Conservation (phyloP, 2,888 invertebrate species). For the Micropterix aruncella region DNA sequence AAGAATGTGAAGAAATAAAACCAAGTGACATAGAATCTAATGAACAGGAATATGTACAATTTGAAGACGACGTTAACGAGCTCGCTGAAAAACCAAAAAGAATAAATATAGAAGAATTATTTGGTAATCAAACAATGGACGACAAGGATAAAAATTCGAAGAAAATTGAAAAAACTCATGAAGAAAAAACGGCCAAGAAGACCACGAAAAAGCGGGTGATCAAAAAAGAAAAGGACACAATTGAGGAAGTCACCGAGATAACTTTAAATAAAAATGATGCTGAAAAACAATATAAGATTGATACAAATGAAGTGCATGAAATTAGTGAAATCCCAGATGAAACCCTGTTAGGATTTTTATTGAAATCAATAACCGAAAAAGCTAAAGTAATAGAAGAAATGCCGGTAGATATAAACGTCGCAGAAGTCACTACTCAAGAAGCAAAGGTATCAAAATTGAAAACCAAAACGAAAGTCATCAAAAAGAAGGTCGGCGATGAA, state of each 20-base stretch:
- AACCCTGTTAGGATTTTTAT: conserved; percentile 18
- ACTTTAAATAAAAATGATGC: conserved; percentile 20
- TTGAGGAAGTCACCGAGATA: conserved; percentile 21
- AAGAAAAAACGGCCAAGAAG: conserved; percentile 22
- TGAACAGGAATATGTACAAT: not conserved
- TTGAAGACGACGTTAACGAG: conserved; percentile 5
- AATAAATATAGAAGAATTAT: conserved; percentile 5
- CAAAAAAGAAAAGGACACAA: conserved; percentile 24
- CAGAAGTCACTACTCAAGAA: conserved; percentile 15
- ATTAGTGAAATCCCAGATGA: conserved; percentile 22
- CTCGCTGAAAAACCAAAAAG: conserved; percentile 4
- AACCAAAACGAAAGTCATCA: conserved; percentile 16
- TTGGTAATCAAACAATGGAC: conserved; percentile 19
- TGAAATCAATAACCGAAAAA: conserved; percentile 6
- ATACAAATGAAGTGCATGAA: conserved; percentile 9
- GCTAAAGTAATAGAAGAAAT: conserved; percentile 15
- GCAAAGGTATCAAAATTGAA: conserved; percentile 11
- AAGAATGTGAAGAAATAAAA: conserved; percentile 26
- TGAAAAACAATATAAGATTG: conserved; percentile 18
- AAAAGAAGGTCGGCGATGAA: conserved; percentile 23
- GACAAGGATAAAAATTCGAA: conserved; percentile 19
- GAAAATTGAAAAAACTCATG: conserved; percentile 21
- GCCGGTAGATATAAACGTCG: conserved; percentile 18
- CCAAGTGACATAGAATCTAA: conserved; percentile 5
- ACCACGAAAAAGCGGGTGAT: conserved; percentile 27